These are phyloP conservation scores for Brachionus manjavacas DNA, from an alignment of 1,140 invertebrate species.

Conservation along the genomic window DNA sequence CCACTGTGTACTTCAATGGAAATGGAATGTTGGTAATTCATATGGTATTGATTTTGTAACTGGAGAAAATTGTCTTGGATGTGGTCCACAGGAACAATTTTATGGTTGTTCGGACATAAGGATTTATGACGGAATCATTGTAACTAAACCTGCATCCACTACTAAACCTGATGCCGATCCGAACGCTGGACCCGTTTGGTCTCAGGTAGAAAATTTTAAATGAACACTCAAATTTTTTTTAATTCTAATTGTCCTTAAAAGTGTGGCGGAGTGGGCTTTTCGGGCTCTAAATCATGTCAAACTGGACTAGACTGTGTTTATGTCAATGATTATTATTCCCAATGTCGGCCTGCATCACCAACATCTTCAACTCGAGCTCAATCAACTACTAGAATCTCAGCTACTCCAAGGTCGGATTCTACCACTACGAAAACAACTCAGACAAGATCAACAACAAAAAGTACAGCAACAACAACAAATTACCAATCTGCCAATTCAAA, in stretches of 20 bases:
- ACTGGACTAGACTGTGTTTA: background rate
- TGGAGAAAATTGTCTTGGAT: constrained; percentile 42
- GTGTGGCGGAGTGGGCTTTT: background rate
- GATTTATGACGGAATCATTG: background rate
- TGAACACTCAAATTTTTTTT: background rate
- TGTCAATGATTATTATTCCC: background rate
- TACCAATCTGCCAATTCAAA: background rate
- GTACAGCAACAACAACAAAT: background rate
- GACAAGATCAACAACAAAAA: background rate
- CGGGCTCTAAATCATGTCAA: background rate
- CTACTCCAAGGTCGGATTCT: too few species aligned
- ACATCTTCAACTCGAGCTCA: background rate
- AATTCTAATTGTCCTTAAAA: background rate
- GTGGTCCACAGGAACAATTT: constrained; percentile 45
- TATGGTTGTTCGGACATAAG: constrained; percentile 30
- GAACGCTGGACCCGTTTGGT: background rate
- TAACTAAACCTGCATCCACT: background rate
- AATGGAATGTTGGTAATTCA: constrained; percentile 39
- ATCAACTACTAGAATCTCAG: background rate
- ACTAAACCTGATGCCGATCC: background rate
- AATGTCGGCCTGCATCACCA: background rate
- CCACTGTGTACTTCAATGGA: constrained; percentile 53
- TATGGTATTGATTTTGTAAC: constrained; percentile 42
- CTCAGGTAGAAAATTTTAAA: background rate
- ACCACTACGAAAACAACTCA: too few species aligned